Evolutionary conservation across 2,797 vertebrate genomes (phyloP).

Genomic region (Enteromius argenteus): DNA sequence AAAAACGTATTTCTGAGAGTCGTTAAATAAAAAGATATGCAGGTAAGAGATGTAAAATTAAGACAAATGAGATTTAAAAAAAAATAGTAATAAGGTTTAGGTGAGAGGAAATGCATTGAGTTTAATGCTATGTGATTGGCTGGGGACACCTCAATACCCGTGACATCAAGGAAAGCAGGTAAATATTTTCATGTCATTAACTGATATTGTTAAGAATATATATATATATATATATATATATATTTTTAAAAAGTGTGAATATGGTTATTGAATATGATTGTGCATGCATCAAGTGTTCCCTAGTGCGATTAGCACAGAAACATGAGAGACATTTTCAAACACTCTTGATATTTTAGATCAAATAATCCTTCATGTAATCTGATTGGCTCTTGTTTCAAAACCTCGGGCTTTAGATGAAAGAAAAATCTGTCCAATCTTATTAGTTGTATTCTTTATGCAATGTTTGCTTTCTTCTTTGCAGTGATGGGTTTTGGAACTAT

Average conservation of each 20-base stretch:
- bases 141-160: background rate
- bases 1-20: background rate
- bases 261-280: background rate
- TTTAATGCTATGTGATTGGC: background rate
- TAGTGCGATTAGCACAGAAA: conserved; percentile 7
- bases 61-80: background rate
- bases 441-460: background rate
- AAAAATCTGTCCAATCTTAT: background rate
- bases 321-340: background rate
- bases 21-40: background rate
- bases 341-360: conserved; percentile 42
- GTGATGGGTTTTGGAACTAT: background rate
- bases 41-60: background rate
- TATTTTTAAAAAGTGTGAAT: background rate
- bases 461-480: background rate
- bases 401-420: background rate
- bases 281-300: conserved; percentile 16
- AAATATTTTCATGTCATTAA: background rate
- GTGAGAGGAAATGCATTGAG: background rate
- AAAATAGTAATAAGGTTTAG: background rate
- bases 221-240: background rate
- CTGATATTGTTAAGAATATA: background rate
- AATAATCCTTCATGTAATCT: conserved; percentile 38
- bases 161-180: background rate
- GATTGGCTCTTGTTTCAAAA: conserved; percentile 22